A percentile compares a stretch with the other conserved stretches of the same genome.
phyloP scores from a whole-genome alignment of 2,797 vertebrate species.

The Echeneis naucrates region DNA sequence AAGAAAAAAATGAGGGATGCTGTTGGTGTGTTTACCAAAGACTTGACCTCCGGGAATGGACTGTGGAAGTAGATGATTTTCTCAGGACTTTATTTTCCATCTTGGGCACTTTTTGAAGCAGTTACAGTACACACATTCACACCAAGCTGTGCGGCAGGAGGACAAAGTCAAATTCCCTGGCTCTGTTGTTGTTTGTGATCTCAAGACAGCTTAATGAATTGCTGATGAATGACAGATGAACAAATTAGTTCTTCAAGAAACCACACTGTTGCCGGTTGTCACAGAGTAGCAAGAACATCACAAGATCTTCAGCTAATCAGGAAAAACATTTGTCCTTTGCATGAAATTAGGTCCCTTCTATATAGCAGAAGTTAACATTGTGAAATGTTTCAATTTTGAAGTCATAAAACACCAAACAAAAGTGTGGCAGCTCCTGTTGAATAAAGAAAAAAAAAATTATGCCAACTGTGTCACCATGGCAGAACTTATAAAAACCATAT shows the following conservation, averaged over 20 bases:
- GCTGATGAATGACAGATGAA: background rate
- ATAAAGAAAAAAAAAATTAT: too few relatives aligned
- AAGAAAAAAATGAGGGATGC: slow-evolving; percentile 32
- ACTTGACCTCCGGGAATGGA: slow-evolving; percentile 37
- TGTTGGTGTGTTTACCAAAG: slow-evolving; percentile 40
- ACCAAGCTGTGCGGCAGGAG: background rate
- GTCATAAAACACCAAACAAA: too few relatives aligned
- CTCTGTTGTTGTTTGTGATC: background rate
- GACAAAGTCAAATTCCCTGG: background rate
- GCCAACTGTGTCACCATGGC: too few relatives aligned
- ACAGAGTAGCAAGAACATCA: too few relatives aligned
- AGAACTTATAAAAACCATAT: too few relatives aligned
- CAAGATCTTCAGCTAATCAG: too few relatives aligned
- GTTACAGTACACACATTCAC: background rate
- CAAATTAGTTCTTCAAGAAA: background rate
- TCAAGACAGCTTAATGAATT: background rate
- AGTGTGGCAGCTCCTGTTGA: too few relatives aligned
- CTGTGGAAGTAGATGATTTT: slow-evolving; percentile 1
- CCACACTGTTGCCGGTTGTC: too few relatives aligned
- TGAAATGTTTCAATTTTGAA: too few relatives aligned
- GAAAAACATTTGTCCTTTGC: too few relatives aligned
- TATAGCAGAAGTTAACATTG: too few relatives aligned
- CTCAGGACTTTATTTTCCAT: slow-evolving; percentile 17
- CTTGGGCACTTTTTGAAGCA: background rate
- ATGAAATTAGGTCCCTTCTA: too few relatives aligned